Base-by-base conservation (phyloP, 2,113 vertebrate genomes). In the Malurus melanocephalus region DNA sequence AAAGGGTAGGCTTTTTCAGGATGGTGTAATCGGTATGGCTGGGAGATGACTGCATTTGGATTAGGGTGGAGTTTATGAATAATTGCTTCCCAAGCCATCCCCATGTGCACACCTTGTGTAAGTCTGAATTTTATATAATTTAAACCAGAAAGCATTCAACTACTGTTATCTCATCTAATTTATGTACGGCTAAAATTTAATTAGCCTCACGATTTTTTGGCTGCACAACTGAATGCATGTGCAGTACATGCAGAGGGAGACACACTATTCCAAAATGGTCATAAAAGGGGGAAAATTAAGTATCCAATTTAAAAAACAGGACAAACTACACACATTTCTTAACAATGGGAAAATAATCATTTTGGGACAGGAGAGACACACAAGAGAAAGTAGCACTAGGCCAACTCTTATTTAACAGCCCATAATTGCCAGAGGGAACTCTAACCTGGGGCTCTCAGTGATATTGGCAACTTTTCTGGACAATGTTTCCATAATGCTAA, bases 101-200 rank as follows among this genome's bases (percentile, higher is more conserved):
- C 90, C 93, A 94, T 88, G 65, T 92, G 91, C 92, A 88, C 91
- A 91, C 91, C 93, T 95, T 94, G 86, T 85, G 86, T 82, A 91
- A 92, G 88, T 95, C 78, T 85, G 68, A 87, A 64, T 92, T 88
- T 80, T 76, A 28, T 75, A 57, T 93, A 91, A 94, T 94, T 94
- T 90, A 91, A 96, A 92, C 67, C 88, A 93, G 92, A 94, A 88
- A 93, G 35, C 61, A 82, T 87, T 85, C 69, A 91, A 91, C 90
- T 96, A 88, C 84, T 92, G 94, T 84, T 95, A 93, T 93, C 92
- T 94, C 95, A 94, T 93, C 83, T 91, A 94, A 94, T 94, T 95
- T 95, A 95, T 90, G 91, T 92, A 85, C 93, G 91, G 91, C 76
- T 94, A 92, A 91, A 91, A 87, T 86, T 94, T 94, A 94, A 80